Evolutionary conservation across 2,113 vertebrate genomes (phyloP).

Genomic region (Sinosuthora webbiana): DNA sequence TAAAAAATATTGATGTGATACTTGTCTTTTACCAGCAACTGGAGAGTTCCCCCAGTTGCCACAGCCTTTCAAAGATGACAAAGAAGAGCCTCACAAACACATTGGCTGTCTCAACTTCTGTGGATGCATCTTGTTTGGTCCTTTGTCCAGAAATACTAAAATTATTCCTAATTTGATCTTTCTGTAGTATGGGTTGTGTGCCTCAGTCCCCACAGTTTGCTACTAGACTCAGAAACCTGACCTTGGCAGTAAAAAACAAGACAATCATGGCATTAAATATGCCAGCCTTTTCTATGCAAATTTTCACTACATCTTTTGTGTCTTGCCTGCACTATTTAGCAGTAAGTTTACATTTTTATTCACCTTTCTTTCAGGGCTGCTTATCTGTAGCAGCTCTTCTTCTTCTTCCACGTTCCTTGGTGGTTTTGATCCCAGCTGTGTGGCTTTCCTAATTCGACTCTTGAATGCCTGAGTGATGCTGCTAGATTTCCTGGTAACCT

Average conservation of each 20-base stretch:
- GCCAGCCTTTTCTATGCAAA: background rate
- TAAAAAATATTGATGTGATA: background rate
- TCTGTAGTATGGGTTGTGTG: background rate
- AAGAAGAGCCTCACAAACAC: background rate
- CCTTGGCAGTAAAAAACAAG: background rate
- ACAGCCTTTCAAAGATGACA: background rate
- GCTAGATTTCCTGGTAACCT: background rate
- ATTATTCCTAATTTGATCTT: background rate
- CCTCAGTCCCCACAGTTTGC: background rate
- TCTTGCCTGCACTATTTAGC: background rate
- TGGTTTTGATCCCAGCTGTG: background rate
- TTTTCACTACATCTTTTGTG: background rate
- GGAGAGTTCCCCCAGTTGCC: background rate
- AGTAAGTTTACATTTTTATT: background rate
- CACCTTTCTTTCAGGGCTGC: background rate
- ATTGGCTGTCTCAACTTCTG: background rate
- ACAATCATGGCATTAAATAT: background rate
- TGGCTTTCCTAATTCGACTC: background rate
- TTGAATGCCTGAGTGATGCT: background rate
- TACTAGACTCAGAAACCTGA: background rate
- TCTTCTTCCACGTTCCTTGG: background rate
- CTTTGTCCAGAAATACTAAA: background rate
- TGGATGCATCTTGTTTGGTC: background rate
- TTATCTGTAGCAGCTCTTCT: background rate
- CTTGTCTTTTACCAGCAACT: background rate